Percentiles rank a stretch among this genome's conserved stretches.
These are phyloP conservation scores for Hypocryptadius cinnamomeus DNA, from an alignment of 2,113 vertebrate species.

Conservation along the genomic window DNA sequence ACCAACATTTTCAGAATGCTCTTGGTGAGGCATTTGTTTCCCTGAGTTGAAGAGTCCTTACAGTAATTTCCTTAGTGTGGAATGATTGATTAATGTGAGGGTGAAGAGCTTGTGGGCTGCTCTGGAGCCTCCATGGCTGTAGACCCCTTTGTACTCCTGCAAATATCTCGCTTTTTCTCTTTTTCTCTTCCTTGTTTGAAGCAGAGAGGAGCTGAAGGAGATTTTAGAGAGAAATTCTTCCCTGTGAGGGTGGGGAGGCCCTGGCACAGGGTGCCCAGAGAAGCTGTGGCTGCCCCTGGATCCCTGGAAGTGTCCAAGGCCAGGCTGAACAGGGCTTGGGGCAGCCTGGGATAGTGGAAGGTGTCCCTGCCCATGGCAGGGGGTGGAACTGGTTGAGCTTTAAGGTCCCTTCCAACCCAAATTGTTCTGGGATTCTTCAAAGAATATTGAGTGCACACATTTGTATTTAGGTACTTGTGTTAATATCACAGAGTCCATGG, in stretches of 20 bases:
- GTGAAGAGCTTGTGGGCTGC: background rate
- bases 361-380: background rate
- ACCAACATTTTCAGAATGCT: background rate
- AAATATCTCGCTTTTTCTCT: rapidly evolving
- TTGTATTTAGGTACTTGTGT: background rate
- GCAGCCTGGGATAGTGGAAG: rapidly evolving
- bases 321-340: rapidly evolving
- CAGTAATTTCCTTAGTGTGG: background rate
- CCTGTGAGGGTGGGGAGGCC: rapidly evolving
- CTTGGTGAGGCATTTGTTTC: background rate
- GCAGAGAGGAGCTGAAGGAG: background rate
- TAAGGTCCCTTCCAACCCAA: background rate
- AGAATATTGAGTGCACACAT: background rate
- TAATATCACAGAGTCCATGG: background rate
- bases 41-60: background rate
- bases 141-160: background rate
- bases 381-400: rapidly evolving
- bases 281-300: background rate
- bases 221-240: background rate
- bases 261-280: background rate
- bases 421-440: background rate
- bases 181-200: background rate
- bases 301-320: background rate
- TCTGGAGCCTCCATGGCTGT: background rate
- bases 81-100: background rate